Percentiles rank a stretch among this genome's conserved stretches.
These are phyloP conservation scores for Rachycentron canadum DNA, from an alignment of 2,797 vertebrate genomes.

Conservation along the genomic window DNA sequence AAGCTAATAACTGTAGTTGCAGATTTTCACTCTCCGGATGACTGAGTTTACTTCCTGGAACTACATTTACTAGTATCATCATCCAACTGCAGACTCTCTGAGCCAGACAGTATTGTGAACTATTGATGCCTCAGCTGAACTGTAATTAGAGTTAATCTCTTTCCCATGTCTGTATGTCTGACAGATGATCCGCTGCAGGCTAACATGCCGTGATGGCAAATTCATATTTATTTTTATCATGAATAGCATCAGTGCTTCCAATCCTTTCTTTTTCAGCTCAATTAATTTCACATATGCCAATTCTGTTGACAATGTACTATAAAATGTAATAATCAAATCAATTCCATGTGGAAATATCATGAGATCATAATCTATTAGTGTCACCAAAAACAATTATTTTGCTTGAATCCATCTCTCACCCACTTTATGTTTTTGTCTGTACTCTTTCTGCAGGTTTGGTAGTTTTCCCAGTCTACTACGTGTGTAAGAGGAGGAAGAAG, in stretches of 20 bases:
- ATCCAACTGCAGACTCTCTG: conserved; percentile 31
- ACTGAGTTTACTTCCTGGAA: conserved; percentile 17
- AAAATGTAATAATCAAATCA: conserved; percentile 15
- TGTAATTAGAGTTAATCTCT: conserved; percentile 71
- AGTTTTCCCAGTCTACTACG: conserved; percentile 95
- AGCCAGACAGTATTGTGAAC: conserved; percentile 42
- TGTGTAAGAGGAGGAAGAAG: conserved; percentile 97
- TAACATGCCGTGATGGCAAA: conserved; percentile 48
- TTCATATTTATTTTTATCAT: conserved; percentile 55
- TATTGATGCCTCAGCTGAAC: conserved; percentile 46
- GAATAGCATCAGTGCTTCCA: conserved; percentile 35
- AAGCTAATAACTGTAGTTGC: conserved; percentile 16
- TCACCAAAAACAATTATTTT: not conserved
- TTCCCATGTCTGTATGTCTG: conserved; percentile 45
- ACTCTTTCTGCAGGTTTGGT: conserved; percentile 87
- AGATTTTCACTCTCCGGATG: conserved; percentile 2
- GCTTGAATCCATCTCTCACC: not conserved
- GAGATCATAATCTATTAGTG: not conserved
- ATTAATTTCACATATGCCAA: conserved; percentile 29
- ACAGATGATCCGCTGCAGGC: conserved; percentile 56
- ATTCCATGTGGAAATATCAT: not conserved
- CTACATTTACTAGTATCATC: conserved; percentile 16
- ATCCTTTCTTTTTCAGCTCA: conserved; percentile 34
- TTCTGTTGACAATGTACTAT: conserved; percentile 7
- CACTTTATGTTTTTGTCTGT: not conserved